Evolutionary conservation across 1,140 invertebrate genomes (phyloP).

Genomic region (Drosophila prosaltans): DNA sequence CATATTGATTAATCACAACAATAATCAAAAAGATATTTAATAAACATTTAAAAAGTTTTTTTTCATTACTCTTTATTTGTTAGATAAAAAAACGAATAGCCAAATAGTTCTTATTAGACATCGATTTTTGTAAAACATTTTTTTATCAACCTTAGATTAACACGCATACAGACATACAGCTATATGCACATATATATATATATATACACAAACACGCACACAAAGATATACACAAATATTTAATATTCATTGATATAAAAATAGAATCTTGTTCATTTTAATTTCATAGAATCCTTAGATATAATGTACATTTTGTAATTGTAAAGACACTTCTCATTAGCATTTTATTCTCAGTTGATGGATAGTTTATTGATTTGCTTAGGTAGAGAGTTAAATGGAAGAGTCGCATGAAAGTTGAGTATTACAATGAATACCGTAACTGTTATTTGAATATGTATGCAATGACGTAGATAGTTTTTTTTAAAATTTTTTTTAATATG

Average conservation of each 20-base stretch:
- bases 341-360: background rate
- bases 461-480: background rate
- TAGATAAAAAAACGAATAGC: constrained; percentile 1
- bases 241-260: constrained; percentile 11
- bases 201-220: background rate
- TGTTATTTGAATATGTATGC: background rate
- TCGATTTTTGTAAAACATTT: constrained; percentile 6
- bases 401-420: constrained; percentile 2
- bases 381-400: background rate
- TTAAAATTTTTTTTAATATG: background rate
- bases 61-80: constrained; percentile 1
- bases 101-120: constrained; percentile 4
- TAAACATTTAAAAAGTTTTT: too few species aligned
- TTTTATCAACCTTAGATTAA: constrained; percentile 7
- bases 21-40: too few species aligned
- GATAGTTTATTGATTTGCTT: constrained; percentile 4
- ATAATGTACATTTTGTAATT: constrained; percentile 4
- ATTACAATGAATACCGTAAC: constrained; percentile 7
- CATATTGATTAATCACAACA: too few species aligned
- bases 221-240: constrained; percentile 4
- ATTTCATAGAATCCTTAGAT: constrained; percentile 6
- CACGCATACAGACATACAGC: background rate
- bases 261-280: constrained; percentile 10
- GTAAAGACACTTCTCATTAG: constrained; percentile 3
- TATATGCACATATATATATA: background rate